phyloP scores from a whole-genome alignment of 2,888 invertebrate genomes.

The Strigamia crassipes region DNA sequence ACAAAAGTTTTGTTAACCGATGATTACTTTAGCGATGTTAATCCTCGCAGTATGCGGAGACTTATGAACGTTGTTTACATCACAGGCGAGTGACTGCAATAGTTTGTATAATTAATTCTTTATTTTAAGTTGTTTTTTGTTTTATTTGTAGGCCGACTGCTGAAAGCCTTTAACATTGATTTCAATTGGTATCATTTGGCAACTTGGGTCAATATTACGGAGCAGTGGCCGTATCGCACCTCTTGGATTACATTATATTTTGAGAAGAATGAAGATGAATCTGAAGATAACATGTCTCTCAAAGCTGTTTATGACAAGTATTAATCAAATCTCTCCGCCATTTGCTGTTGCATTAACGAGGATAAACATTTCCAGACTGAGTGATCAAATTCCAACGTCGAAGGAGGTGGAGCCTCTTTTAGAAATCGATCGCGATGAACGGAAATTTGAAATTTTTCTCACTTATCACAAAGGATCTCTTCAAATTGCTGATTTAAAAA shows the following conservation, averaged over 20 bases:
- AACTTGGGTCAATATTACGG: constrained; percentile 97
- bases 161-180: constrained; percentile 98
- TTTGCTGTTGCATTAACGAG: background rate
- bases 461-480: constrained; percentile 84
- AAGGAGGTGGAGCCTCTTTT: constrained; percentile 87
- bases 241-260: constrained; percentile 97
- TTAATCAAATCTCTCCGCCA: constrained; percentile 49
- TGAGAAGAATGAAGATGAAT: constrained; percentile 82
- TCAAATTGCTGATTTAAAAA: constrained; percentile 84
- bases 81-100: constrained; percentile 68
- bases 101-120: background rate
- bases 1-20: constrained; percentile 89
- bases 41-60: constrained; percentile 93
- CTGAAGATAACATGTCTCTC: constrained; percentile 83
- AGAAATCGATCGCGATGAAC: constrained; percentile 91
- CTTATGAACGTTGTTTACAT: constrained; percentile 97
- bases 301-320: constrained; percentile 94
- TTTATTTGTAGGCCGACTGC: constrained; percentile 75
- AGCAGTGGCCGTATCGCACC: constrained; percentile 97
- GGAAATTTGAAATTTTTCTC: constrained; percentile 91
- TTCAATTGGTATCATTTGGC: constrained; percentile 98
- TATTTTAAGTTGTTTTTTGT: background rate
- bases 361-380: constrained; percentile 53
- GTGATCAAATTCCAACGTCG: constrained; percentile 77
- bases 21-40: constrained; percentile 98